phyloP scores from a whole-genome alignment of 2,888 invertebrate species.

The Pandemis cinnamomeana region DNA sequence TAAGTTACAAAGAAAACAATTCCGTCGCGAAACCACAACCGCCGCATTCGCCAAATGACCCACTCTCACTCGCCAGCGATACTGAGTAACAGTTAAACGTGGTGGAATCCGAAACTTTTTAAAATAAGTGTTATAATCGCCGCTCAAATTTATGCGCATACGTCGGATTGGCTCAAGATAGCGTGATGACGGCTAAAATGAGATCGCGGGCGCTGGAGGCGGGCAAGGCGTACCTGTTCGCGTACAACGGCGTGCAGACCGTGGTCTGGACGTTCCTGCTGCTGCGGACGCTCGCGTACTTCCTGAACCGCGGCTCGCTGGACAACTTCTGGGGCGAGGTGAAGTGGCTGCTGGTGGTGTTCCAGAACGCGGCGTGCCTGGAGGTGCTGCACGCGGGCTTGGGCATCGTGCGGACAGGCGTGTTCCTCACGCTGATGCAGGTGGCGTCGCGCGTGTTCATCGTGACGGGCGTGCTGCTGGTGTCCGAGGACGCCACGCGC shows the following conservation, averaged over 20 bases:
- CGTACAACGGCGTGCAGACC: slow-evolving; percentile 75
- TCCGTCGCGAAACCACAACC: background rate
- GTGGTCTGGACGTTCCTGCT: slow-evolving; percentile 87
- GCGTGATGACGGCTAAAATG: slow-evolving; percentile 6
- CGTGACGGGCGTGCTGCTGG: slow-evolving; percentile 90
- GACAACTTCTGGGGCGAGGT: slow-evolving; percentile 86
- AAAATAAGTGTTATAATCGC: background rate
- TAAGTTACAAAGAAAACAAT: background rate
- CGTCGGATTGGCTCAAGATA: background rate
- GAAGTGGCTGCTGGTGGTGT: slow-evolving; percentile 87
- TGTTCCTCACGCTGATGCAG: slow-evolving; percentile 90
- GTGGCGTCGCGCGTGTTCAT: slow-evolving; percentile 92
- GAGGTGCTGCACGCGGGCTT: slow-evolving; percentile 90
- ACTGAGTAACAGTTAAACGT: slow-evolving; percentile 1
- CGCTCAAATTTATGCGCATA: slow-evolving; percentile 6
- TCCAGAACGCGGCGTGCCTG: slow-evolving; percentile 93
- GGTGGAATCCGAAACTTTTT: background rate
- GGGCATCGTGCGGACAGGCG: slow-evolving; percentile 90
- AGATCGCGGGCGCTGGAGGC: slow-evolving; percentile 14
- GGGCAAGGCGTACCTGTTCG: slow-evolving; percentile 23
- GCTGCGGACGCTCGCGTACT: slow-evolving; percentile 81
- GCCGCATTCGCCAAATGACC: background rate
- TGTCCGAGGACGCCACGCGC: slow-evolving; percentile 86
- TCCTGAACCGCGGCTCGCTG: slow-evolving; percentile 62
- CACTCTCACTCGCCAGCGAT: background rate